Evolutionary conservation across 2,797 vertebrate species (phyloP).

Genomic region (Alauda arvensis): DNA sequence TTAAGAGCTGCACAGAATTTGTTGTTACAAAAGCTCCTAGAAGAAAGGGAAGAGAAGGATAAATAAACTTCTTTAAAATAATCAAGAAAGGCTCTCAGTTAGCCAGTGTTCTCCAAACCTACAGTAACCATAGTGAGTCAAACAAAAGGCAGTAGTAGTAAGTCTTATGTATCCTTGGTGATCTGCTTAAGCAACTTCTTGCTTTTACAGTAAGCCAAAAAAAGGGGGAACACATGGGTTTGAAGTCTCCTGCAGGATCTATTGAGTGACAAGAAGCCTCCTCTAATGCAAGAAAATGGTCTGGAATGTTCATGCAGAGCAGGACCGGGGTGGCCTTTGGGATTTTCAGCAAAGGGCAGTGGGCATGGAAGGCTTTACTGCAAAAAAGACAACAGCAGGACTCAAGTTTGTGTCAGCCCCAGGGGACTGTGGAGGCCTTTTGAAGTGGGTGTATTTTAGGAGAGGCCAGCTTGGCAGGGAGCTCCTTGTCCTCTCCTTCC

Average conservation of each 20-base stretch:
- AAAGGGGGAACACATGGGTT: slow-evolving; percentile 7
- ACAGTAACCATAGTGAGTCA: slow-evolving; percentile 55
- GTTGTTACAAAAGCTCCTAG: slow-evolving; percentile 12
- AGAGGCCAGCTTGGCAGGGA: neutral
- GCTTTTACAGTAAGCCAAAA: slow-evolving; percentile 57
- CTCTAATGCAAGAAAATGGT: neutral
- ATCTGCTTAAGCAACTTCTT: slow-evolving; percentile 50
- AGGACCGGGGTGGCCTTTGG: neutral
- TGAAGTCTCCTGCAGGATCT: slow-evolving; percentile 13
- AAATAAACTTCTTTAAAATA: slow-evolving; percentile 35
- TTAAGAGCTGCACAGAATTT: slow-evolving; percentile 33
- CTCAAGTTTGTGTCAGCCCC: accelerated
- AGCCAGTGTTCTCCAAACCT: slow-evolving; percentile 19
- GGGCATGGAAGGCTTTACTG: neutral
- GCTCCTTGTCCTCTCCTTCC: neutral
- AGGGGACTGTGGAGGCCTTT: neutral
- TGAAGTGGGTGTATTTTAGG: neutral
- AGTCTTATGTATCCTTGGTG: slow-evolving; percentile 58
- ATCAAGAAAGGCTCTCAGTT: slow-evolving; percentile 28
- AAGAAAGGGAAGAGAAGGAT: slow-evolving; percentile 17
- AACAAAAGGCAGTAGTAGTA: slow-evolving; percentile 45
- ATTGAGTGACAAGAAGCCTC: slow-evolving; percentile 21
- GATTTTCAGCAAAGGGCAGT: neutral
- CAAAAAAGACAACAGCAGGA: neutral
- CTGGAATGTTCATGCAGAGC: slow-evolving; percentile 1